These are phyloP conservation scores for Venturia canescens DNA, from an alignment of 1,140 invertebrate genomes.

Conservation along the genomic window DNA sequence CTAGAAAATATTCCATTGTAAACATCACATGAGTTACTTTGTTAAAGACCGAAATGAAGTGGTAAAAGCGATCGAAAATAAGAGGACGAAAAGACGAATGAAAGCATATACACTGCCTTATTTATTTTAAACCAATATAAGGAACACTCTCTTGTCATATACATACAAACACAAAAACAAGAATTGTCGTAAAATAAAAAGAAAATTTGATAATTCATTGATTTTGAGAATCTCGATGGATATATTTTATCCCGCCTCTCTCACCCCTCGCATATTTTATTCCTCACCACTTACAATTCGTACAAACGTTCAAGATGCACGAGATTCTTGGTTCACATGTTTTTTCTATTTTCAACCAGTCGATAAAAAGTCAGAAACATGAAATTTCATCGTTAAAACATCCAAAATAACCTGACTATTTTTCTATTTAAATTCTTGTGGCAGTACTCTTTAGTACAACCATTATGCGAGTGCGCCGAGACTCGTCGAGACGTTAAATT, in stretches of 20 bases:
- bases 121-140: conserved; percentile 72
- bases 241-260: no score
- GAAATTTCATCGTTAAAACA: conserved; percentile 61
- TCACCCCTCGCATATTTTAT: no score
- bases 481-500: background rate
- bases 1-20: no score
- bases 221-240: no score
- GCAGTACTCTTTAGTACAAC: background rate
- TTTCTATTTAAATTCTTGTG: conserved; percentile 25
- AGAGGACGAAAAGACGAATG: conserved; percentile 54
- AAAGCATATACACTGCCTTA: conserved; percentile 72
- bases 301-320: conserved; percentile 35
- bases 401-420: conserved; percentile 53
- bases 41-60: background rate
- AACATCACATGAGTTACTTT: no score
- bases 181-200: conserved; percentile 18
- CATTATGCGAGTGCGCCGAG: conserved; percentile 3
- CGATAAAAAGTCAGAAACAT: conserved; percentile 62
- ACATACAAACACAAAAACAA: conserved; percentile 61
- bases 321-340: conserved; percentile 23
- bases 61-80: conserved; percentile 52
- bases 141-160: conserved; percentile 70
- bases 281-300: no score
- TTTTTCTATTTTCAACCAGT: conserved; percentile 51
- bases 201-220: background rate